Evolutionary conservation across 2,113 vertebrate genomes (phyloP), one percentile per base, ranked within the genome.

Genomic region (Lasiurus cinereus): DNA sequence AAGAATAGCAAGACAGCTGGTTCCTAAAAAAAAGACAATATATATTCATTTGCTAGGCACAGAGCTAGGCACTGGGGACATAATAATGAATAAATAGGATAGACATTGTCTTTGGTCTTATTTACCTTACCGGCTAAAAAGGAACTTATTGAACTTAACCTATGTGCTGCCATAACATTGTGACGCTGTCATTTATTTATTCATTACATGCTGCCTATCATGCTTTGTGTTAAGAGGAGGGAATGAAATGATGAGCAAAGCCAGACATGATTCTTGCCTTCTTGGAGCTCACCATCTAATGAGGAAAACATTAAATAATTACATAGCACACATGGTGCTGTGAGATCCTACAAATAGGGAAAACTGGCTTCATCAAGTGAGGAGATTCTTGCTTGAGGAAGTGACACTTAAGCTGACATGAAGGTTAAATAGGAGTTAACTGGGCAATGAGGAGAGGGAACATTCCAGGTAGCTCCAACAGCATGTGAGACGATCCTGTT

Each of bases 361-460:
- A 83, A 39, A 59, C 16, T 56, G 70, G 54, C 56, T 87, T 87
- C 31, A 24, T 48, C 33, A 39, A 56, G 29, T 89, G 52, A 67
- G 52, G 67, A 66, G 76, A 79, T 66, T 83, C 82, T 92, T 48
- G 18, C 67, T 92, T 87, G 69, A 82, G 31, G 31, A 86, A 78
- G 48, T 76, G 33, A 8, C 54, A 54, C 54, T 83, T 86, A 36
- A 19, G 4, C 21, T 83, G 39, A 74, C 39, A 52, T 90, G 62
- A 77, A 94, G 43, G 39, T 72, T 11, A n/a, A 78, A 29, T 21
- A 83, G 52, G n/a, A 69, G 39, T 67, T 70, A 64, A 54, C 31
- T 50, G 31, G 70, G 39, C 43, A 74, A 43, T 31, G 39, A 70
- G 39, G 39, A n/a, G 69, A 89, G 31, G 31, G 12, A 89, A 78